These are phyloP conservation scores for Druon quercuslanigerum DNA, from an alignment of 1,140 invertebrate species.

Conservation along the genomic window DNA sequence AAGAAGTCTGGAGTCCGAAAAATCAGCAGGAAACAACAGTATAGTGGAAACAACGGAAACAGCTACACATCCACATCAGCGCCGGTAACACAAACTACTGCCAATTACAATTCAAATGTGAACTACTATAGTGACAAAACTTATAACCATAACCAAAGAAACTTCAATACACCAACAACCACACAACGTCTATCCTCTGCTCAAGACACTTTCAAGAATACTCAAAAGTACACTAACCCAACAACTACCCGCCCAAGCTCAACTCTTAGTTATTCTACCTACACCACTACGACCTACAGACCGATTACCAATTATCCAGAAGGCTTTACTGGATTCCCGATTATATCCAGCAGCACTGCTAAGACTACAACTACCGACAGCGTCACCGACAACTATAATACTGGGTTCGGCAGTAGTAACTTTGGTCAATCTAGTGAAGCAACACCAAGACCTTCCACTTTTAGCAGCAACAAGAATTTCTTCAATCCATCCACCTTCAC, in stretches of 20 bases:
- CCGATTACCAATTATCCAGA: slow-evolving; percentile 64
- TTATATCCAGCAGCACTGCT: slow-evolving; percentile 59
- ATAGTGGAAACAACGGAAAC: slow-evolving; percentile 55
- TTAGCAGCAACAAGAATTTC: slow-evolving; percentile 47
- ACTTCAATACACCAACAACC: slow-evolving; percentile 41
- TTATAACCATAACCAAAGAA: slow-evolving; percentile 45
- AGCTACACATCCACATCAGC: slow-evolving; percentile 58
- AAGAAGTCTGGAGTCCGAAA: slow-evolving; percentile 69
- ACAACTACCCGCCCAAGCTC: slow-evolving; percentile 44
- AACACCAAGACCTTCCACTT: slow-evolving; percentile 53
- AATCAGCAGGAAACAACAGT: slow-evolving; percentile 68
- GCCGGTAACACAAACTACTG: slow-evolving; percentile 41
- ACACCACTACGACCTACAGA: slow-evolving; percentile 56
- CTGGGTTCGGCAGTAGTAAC: slow-evolving; percentile 29
- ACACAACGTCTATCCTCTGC: slow-evolving; percentile 57
- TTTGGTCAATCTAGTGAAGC: slow-evolving; percentile 44
- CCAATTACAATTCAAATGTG: slow-evolving; percentile 61
- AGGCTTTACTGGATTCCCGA: slow-evolving; percentile 46
- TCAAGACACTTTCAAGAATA: slow-evolving; percentile 56
- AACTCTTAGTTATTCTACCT: slow-evolving; percentile 49
- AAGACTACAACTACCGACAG: slow-evolving; percentile 53
- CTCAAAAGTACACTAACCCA: slow-evolving; percentile 55
- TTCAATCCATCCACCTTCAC: slow-evolving; percentile 50
- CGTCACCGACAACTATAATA: slow-evolving; percentile 56
- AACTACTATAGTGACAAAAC: slow-evolving; percentile 49